Evolutionary conservation across 2,113 vertebrate species (phyloP).

Genomic region (Rallus limicola): DNA sequence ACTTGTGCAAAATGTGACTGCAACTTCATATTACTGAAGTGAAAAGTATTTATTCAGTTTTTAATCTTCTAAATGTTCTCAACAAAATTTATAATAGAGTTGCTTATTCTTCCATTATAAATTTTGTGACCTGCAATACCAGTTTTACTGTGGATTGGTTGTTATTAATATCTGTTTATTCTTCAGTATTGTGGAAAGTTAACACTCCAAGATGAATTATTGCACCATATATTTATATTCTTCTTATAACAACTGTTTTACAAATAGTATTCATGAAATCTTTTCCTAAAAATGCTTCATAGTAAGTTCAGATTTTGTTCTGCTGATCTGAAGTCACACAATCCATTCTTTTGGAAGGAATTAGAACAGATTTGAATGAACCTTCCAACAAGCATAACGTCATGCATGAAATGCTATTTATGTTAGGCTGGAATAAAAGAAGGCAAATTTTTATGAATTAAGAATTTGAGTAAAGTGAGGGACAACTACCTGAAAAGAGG

Average conservation of each 20-base stretch:
- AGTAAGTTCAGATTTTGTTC: background rate
- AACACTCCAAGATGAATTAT: background rate
- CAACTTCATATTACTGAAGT: background rate
- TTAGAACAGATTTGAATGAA: background rate
- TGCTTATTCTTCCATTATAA: background rate
- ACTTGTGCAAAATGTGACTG: background rate
- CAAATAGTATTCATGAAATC: background rate
- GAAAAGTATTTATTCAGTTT: background rate
- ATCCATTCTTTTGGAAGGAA: background rate
- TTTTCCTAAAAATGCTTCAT: background rate
- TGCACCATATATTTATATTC: background rate
- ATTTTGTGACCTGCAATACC: background rate
- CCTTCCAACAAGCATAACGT: background rate
- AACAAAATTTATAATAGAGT: background rate
- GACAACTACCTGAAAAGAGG: too few relatives aligned
- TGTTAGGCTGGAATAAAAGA: background rate
- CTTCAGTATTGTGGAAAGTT: background rate
- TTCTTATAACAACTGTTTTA: background rate
- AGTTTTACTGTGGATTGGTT: background rate
- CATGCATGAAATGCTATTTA: background rate
- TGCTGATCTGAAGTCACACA: background rate
- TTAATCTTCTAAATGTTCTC: background rate
- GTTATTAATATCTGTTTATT: background rate
- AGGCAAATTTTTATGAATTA: background rate
- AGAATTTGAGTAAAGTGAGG: background rate